phyloP scores from a whole-genome alignment of 2,113 vertebrate genomes.

The Turnix velox region DNA sequence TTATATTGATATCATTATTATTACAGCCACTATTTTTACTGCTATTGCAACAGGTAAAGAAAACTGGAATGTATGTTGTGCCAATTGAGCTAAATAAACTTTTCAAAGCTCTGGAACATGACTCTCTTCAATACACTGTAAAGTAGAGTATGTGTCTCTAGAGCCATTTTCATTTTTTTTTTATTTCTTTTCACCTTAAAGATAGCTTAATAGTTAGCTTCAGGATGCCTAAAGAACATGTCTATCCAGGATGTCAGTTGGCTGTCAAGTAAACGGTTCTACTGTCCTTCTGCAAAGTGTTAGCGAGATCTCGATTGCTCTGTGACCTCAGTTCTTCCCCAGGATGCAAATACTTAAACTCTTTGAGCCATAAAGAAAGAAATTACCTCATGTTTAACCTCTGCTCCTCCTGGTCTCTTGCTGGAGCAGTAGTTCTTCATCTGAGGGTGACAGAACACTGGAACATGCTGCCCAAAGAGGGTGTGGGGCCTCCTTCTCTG shows the following conservation, averaged over 20 bases:
- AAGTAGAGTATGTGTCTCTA: not conserved
- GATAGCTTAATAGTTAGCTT: not conserved
- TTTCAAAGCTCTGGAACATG: not conserved
- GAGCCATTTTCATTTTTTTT: not conserved
- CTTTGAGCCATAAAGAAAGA: not conserved
- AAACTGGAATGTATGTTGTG: not conserved
- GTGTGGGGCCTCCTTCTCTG: too few relatives aligned
- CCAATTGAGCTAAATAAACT: not conserved
- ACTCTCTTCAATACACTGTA: not conserved
- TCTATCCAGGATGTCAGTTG: not conserved
- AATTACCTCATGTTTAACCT: not conserved
- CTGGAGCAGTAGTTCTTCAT: not conserved
- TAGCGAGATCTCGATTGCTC: not conserved
- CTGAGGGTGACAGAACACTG: too few relatives aligned
- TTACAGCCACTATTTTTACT: not conserved
- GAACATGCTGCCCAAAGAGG: too few relatives aligned
- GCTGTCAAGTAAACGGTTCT: not conserved
- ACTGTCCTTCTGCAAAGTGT: not conserved
- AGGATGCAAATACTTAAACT: not conserved
- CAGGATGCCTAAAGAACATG: not conserved
- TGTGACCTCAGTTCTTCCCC: not conserved
- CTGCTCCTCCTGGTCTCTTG: not conserved
- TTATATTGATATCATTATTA: not conserved
- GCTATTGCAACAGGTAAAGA: not conserved
- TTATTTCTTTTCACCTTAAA: not conserved